phyloP scores from a whole-genome alignment of 1,140 invertebrate genomes.

The Zelostemma sp. region DNA sequence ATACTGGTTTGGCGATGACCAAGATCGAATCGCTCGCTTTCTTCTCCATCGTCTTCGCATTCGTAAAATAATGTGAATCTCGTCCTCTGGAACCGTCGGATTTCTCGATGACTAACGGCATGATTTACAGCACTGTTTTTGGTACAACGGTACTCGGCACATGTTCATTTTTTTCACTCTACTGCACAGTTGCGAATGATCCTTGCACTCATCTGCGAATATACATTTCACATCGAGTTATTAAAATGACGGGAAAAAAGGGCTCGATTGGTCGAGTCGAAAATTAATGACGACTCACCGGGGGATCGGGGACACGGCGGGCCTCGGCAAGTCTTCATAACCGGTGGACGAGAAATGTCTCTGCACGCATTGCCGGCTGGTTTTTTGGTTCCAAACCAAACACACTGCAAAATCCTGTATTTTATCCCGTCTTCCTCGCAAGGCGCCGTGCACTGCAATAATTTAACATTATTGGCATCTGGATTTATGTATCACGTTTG shows the following conservation, averaged over 20 bases:
- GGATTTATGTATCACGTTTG: slow-evolving; percentile 27
- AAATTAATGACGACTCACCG: slow-evolving; percentile 49
- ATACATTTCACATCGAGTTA: slow-evolving; percentile 20
- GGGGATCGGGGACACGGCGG: slow-evolving; percentile 72
- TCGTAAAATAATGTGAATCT: slow-evolving; percentile 45
- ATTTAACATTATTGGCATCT: slow-evolving; percentile 35
- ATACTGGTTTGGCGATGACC: slow-evolving; percentile 43
- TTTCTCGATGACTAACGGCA: slow-evolving; percentile 68
- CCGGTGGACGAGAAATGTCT: slow-evolving; percentile 77
- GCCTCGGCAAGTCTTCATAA: slow-evolving; percentile 82
- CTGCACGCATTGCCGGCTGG: slow-evolving; percentile 86
- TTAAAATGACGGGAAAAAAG: no score
- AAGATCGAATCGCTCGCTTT: slow-evolving; percentile 26
- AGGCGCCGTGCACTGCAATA: slow-evolving; percentile 79
- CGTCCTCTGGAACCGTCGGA: slow-evolving; percentile 32
- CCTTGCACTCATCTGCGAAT: slow-evolving; percentile 79
- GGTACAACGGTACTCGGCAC: slow-evolving; percentile 84
- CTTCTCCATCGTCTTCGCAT: slow-evolving; percentile 12
- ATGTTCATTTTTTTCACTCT: slow-evolving; percentile 87
- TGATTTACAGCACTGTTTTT: slow-evolving; percentile 86
- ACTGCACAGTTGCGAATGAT: slow-evolving; percentile 83
- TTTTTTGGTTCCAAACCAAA: slow-evolving; percentile 86
- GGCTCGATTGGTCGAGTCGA: no score
- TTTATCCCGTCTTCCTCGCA: slow-evolving; percentile 83
- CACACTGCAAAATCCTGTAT: slow-evolving; percentile 87